These are phyloP conservation scores for Epistrophella euchroma DNA, from an alignment of 2,888 invertebrate genomes.

Conservation along the genomic window DNA sequence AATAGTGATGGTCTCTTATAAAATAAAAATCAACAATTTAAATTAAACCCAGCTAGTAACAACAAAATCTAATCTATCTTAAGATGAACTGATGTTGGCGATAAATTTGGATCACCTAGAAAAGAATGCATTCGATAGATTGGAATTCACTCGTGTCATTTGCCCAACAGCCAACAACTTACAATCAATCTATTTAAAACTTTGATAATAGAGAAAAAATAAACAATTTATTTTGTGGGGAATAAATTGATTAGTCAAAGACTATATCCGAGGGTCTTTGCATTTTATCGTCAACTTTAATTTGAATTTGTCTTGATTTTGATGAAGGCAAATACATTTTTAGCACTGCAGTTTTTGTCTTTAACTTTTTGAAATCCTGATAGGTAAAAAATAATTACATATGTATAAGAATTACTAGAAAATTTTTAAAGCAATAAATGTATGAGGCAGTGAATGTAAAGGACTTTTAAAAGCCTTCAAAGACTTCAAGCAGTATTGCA, in stretches of 20 bases:
- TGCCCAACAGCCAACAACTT: no score
- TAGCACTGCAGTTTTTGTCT: no score
- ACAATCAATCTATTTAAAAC: slow-evolving; percentile 55
- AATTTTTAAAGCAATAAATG: no score
- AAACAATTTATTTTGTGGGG: slow-evolving; percentile 6
- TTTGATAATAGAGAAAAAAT: slow-evolving; percentile 24
- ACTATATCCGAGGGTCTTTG: slow-evolving; percentile 2
- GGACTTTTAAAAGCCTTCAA: no score
- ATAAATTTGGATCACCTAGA: slow-evolving; percentile 51
- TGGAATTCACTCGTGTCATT: slow-evolving; percentile 61
- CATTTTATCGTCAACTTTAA: slow-evolving; percentile 37
- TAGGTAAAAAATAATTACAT: no score
- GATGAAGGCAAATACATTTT: no score
- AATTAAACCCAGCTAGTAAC: slow-evolving; percentile 54
- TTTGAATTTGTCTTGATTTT: slow-evolving; percentile 26
- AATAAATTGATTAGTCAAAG: slow-evolving; percentile 16
- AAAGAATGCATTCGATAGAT: slow-evolving; percentile 62
- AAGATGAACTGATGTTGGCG: slow-evolving; percentile 10
- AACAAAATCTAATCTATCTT: slow-evolving; percentile 28
- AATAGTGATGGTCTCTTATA: slow-evolving; percentile 13
- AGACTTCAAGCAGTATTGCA: no score
- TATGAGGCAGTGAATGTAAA: no score
- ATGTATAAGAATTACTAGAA: no score
- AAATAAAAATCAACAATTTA: slow-evolving; percentile 17
- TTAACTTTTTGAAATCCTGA: no score